Evolutionary conservation across 2,888 invertebrate genomes (phyloP).

Genomic region (Gonocerus acuteangulatus): DNA sequence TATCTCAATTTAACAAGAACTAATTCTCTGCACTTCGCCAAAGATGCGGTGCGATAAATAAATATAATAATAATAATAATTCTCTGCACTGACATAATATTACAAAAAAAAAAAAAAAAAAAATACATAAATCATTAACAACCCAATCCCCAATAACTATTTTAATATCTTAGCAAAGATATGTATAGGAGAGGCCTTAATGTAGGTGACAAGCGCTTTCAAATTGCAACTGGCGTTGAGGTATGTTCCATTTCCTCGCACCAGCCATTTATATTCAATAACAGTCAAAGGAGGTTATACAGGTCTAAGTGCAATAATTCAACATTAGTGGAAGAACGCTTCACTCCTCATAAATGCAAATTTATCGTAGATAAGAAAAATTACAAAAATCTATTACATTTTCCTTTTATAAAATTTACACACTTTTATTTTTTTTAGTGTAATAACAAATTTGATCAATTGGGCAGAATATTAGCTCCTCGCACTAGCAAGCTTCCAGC

Average conservation of each 20-base stretch:
- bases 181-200: slow-evolving; percentile 26
- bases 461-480: neutral
- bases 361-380: neutral
- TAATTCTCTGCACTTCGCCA: too few relatives aligned
- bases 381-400: neutral
- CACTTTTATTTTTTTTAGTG: neutral
- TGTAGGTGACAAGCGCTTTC: slow-evolving; percentile 20
- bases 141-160: slow-evolving; percentile 14
- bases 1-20: too few relatives aligned
- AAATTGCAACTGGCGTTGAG: neutral
- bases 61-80: too few relatives aligned
- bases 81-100: too few relatives aligned
- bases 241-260: neutral
- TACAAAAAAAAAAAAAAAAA: too few relatives aligned
- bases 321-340: slow-evolving; percentile 9
- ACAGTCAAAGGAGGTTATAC: slow-evolving; percentile 10
- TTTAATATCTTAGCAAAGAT: slow-evolving; percentile 23
- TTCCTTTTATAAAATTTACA: neutral
- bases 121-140: slow-evolving; percentile 19
- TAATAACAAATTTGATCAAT: neutral
- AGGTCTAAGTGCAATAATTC: neutral
- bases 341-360: neutral
- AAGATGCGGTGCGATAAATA: too few relatives aligned
- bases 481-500: neutral
- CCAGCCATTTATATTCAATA: neutral